A percentile compares a stretch with the other conserved stretches of the same genome.
phyloP scores from a whole-genome alignment of 2,888 invertebrate genomes.

The Athalia cordata region DNA sequence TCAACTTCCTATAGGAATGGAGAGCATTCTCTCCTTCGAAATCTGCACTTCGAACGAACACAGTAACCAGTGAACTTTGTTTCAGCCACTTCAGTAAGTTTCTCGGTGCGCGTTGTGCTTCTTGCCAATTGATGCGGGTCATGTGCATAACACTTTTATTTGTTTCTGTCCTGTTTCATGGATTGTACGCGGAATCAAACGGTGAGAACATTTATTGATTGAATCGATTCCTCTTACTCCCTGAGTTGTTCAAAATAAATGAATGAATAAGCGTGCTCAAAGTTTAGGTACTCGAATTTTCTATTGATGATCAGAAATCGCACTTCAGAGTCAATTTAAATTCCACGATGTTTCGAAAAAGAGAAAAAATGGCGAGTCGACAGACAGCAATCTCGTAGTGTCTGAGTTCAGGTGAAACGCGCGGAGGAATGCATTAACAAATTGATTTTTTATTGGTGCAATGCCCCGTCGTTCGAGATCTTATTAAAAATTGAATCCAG shows the following conservation, averaged over 20 bases:
- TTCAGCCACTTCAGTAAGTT: slow-evolving; percentile 28
- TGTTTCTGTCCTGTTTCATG: slow-evolving; percentile 9
- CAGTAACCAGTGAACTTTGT: slow-evolving; percentile 8
- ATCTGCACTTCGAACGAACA: slow-evolving; percentile 5
- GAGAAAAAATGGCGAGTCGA: not conserved
- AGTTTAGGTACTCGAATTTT: not conserved
- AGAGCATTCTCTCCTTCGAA: slow-evolving; percentile 15
- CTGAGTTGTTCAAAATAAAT: not conserved
- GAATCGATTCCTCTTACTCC: not conserved
- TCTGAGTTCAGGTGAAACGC: not conserved
- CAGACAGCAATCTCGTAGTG: not conserved
- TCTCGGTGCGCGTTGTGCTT: slow-evolving; percentile 22
- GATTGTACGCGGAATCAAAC: slow-evolving; percentile 26
- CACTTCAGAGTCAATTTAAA: not conserved
- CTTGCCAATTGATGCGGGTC: not conserved
- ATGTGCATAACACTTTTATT: slow-evolving; percentile 30
- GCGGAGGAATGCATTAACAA: slow-evolving; percentile 4
- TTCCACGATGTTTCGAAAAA: no score
- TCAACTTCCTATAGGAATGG: slow-evolving; percentile 17
- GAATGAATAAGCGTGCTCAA: no score
- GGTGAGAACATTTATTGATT: slow-evolving; percentile 15
- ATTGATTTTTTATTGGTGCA: slow-evolving; percentile 11
- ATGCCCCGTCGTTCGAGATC: slow-evolving; percentile 19
- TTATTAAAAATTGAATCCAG: slow-evolving; percentile 20
- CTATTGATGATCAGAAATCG: not conserved